Evolutionary conservation across 2,113 vertebrate species (phyloP), one percentile per base, ranked within the genome.

Genomic region (Phainopepla nitens): DNA sequence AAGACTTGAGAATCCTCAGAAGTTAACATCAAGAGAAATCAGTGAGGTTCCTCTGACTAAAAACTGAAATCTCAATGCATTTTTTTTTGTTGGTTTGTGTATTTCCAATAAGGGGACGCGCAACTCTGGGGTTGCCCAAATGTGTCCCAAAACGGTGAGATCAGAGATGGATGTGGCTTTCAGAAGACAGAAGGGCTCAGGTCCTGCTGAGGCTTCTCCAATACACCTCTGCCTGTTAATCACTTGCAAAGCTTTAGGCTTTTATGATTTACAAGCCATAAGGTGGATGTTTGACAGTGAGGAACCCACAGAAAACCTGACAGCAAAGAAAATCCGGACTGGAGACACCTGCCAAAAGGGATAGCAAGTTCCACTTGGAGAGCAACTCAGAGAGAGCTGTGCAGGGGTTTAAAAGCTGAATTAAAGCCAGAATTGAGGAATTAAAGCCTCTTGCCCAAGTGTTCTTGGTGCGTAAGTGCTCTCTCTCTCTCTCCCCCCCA

Each of bases 231-330:
- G 80, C 57, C 56, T 73, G 53, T 71, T 86, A 92, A 93, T 65
- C 72, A 83, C 53, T 45, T 66, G 44, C 57, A 81, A 92, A 89
- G 39, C 71, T 92, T 81, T 24, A 47, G 76, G 60, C 84, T 93
- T 83, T 66, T 45, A 62, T 80, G 84, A 93, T 83, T 93, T 93
- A 90, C 81, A 85, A 90, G 91, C 82, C 94, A 66, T 54, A 86
- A 31, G 50, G 85, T 72, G n/a, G 76, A 50, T 77, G 64, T 87
- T 73, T 58, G 82, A 94, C 88, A 75, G 80, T 53, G 75, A 60
- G 82, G 94, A 94, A 70, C 79, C 31, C 35, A 7, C 78, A 80
- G 70, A 94, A 95, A 95, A 91, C 54, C 73, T 35, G 85, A 90
- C 73, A 84, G 91, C 76, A 77, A 91, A 94, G 86, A 82, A 93